Percentiles rank a stretch among this genome's conserved stretches.
Conservation (phyloP, 2,888 invertebrate species). For the Apotomis betuletana region DNA sequence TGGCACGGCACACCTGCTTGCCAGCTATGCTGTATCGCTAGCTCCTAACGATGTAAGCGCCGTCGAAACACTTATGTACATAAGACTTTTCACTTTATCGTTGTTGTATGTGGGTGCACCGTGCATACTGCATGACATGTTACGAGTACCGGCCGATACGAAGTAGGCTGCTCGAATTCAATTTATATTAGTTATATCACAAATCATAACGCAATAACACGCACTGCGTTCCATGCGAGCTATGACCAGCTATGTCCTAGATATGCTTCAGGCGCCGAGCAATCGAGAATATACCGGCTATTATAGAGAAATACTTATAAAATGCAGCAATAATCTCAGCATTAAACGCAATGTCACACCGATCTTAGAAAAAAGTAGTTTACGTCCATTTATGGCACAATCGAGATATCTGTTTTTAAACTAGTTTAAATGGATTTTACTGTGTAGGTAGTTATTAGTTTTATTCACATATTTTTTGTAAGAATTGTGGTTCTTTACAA, state of each 20-base stretch:
- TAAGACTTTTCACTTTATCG: conserved; percentile 23
- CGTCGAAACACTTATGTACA: conserved; percentile 16
- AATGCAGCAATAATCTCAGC: conserved; percentile 61
- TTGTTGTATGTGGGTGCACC: conserved; percentile 31
- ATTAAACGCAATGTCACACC: conserved; percentile 45
- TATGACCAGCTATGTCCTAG: conserved; percentile 79
- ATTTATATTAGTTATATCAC: conserved; percentile 71
- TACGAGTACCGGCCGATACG: conserved; percentile 32
- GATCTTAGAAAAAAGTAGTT: conserved; percentile 46
- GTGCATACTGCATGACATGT: conserved; percentile 30
- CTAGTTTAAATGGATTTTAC: conserved; percentile 10
- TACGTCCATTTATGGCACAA: conserved; percentile 52
- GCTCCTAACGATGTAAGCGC: conserved; percentile 18
- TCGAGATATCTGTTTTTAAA: conserved; percentile 47
- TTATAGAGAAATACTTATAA: conserved; percentile 62
- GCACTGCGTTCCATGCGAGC: conserved; percentile 71
- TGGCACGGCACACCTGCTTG: conserved; percentile 52
- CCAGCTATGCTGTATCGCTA: conserved; percentile 49
- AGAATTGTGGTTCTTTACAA: not conserved
- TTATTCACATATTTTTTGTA: not conserved
- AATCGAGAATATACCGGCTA: conserved; percentile 35
- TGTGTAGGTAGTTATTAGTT: not conserved
- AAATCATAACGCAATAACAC: conserved; percentile 74
- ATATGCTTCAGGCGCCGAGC: conserved; percentile 69
- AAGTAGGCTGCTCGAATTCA: conserved; percentile 37